phyloP scores from a whole-genome alignment of 2,797 vertebrate genomes.

The Sebastes reedi region DNA sequence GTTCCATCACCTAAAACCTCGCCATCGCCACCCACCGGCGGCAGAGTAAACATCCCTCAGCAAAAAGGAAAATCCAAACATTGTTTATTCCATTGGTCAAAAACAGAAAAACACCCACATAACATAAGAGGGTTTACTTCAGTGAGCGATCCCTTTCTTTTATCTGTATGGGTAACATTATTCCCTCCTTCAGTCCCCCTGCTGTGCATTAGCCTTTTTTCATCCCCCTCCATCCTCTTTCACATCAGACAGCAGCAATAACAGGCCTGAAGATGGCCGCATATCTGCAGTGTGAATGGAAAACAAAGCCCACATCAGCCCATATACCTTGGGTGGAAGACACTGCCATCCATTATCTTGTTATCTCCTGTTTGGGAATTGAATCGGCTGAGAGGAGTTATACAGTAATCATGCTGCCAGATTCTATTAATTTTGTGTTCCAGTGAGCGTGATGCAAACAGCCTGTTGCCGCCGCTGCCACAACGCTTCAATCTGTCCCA shows the following conservation, averaged over 20 bases:
- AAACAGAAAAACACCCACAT: conserved; percentile 14
- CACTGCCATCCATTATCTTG: conserved; percentile 60
- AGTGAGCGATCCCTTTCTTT: conserved; percentile 30
- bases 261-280: conserved; percentile 33
- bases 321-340: conserved; percentile 32
- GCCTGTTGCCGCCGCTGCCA: conserved; percentile 9
- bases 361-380: conserved; percentile 60
- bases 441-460: conserved; percentile 39
- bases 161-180: conserved; percentile 11
- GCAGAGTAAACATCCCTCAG: conserved; percentile 7
- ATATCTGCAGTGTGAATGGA: conserved; percentile 27
- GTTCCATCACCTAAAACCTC: conserved; percentile 54
- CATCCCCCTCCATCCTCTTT: conserved; percentile 21
- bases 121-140: conserved; percentile 19
- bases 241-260: conserved; percentile 58
- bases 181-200: conserved; percentile 2
- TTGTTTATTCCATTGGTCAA: conserved; percentile 5
- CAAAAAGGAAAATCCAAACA: neutral
- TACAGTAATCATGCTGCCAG: conserved; percentile 62
- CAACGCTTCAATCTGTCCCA: neutral
- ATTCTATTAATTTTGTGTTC: conserved; percentile 59
- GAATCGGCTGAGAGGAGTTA: conserved; percentile 45
- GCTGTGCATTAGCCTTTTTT: conserved; percentile 40
- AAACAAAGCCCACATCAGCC: conserved; percentile 37
- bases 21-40: neutral